A percentile compares a stretch with the other conserved stretches of the same genome.
Conservation (phyloP, 2,797 vertebrate genomes). For the Rhinichthys osculus region DNA sequence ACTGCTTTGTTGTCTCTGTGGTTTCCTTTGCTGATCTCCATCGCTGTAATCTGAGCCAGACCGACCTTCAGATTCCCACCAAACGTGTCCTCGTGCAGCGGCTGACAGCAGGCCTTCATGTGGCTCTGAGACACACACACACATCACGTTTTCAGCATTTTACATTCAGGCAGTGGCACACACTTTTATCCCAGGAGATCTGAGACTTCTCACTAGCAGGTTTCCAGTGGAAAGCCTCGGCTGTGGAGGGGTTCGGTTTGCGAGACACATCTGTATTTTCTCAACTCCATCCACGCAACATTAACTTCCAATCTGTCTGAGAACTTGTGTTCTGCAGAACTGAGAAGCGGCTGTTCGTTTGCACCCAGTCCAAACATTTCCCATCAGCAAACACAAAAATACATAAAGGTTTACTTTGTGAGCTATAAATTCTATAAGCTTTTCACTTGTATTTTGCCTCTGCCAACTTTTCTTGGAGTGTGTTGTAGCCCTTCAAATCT, state of each 20-base stretch:
- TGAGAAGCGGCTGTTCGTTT: too few relatives aligned
- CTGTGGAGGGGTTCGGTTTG: too few relatives aligned
- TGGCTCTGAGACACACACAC: slow-evolving; percentile 83
- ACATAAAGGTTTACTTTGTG: too few relatives aligned
- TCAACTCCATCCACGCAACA: too few relatives aligned
- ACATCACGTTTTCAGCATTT: slow-evolving; percentile 3
- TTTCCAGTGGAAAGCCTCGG: background rate
- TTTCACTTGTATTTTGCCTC: too few relatives aligned
- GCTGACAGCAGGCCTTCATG: slow-evolving; percentile 99
- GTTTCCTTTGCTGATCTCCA: slow-evolving; percentile 98
- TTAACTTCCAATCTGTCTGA: background rate
- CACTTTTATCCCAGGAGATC: background rate
- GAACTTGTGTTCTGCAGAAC: background rate
- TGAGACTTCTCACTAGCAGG: background rate
- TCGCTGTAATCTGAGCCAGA: slow-evolving; percentile 95
- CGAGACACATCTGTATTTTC: too few relatives aligned
- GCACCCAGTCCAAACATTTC: too few relatives aligned
- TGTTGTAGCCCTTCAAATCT: too few relatives aligned
- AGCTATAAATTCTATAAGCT: too few relatives aligned
- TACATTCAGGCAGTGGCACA: background rate
- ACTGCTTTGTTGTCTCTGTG: slow-evolving; percentile 98
- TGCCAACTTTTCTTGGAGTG: too few relatives aligned
- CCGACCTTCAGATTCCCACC: slow-evolving; percentile 98
- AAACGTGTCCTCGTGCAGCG: slow-evolving; percentile 97
- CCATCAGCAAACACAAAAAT: too few relatives aligned